Evolutionary conservation across 2,888 invertebrate species (phyloP), one percentile per base, ranked within the genome.

Genomic region (Heteromyza rotundicornis): DNA sequence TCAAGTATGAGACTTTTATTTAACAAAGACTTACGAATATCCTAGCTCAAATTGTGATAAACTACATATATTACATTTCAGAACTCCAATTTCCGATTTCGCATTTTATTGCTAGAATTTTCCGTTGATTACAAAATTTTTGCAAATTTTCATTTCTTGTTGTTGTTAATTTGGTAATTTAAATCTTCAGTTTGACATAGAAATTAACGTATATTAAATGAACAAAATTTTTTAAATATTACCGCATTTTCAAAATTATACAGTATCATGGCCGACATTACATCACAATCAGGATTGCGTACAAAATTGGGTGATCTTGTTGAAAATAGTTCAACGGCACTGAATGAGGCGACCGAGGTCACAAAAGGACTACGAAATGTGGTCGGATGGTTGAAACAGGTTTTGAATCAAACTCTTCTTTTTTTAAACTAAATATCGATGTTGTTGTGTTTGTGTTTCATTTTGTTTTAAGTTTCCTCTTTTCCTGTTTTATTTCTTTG

Each of bases 341-440:
- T 90, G 57, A 86, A 86, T 70, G 82, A 84, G 72, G 73, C 75
- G 69, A 75, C 75, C 64, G 80, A 73, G 76, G 80, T 77, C 49
- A 87, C 89, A 14, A 90, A 88, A 72, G 89, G 91, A 77, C 89
- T 92, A 72, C 87, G 89, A 69, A 91, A 90, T 72, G 91, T 91
- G 77, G 91, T 91, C 69, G 91, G 91, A 84, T 92, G 92, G 92
- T 87, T 92, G 57, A 92, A 92, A 86, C 92, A 92, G 91, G 92
- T 83, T 78, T 70, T 68, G 69, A 68, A 68, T 54, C 36, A 55
- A 53, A 40, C 52, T 35, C 14, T 47, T 23, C 47, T 63, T 17
- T 52, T 5, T 24, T 5, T 52, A 52, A 5, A 22, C 16, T 22
- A 19, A 19, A 24, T 52, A 24, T 52, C 10, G 24, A 52, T 52